phyloP scores from a whole-genome alignment of 1,140 invertebrate species.

The Phortica variegata region DNA sequence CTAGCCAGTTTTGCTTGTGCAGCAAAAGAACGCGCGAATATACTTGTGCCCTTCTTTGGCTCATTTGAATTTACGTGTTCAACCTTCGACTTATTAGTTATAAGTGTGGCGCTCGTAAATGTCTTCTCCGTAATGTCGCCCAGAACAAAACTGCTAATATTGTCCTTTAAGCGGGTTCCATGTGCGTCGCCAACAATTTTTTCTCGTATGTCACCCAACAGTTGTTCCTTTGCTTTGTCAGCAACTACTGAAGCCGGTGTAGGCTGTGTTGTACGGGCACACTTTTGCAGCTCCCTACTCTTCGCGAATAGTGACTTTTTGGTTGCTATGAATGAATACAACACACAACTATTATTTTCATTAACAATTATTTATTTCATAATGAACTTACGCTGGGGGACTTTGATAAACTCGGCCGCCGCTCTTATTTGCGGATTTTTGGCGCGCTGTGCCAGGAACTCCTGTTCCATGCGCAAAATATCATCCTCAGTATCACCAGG shows the following conservation, averaged over 20 bases:
- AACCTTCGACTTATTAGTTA: background rate
- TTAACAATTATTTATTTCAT: too few relatives aligned
- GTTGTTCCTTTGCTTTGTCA: constrained; percentile 8
- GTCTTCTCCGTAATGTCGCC: constrained; percentile 64
- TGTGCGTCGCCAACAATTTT: constrained; percentile 43
- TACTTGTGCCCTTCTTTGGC: constrained; percentile 16
- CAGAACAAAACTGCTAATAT: constrained; percentile 57
- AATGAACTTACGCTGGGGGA: too few relatives aligned
- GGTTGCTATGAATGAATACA: constrained; percentile 12
- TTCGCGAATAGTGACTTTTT: constrained; percentile 48
- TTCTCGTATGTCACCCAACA: constrained; percentile 44
- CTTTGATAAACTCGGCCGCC: too few relatives aligned
- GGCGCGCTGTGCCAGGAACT: constrained; percentile 62
- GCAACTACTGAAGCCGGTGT: background rate
- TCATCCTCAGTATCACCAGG: constrained; percentile 68
- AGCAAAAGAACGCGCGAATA: constrained; percentile 18
- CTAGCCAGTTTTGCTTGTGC: constrained; percentile 15
- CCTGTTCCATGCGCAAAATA: constrained; percentile 69
- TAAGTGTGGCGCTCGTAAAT: constrained; percentile 5
- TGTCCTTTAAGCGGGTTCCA: constrained; percentile 16
- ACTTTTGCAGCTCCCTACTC: constrained; percentile 38
- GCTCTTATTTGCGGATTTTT: constrained; percentile 59
- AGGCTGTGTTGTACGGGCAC: constrained; percentile 9
- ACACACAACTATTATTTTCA: too few relatives aligned
- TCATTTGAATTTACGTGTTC: constrained; percentile 13